Evolutionary conservation across 2,113 vertebrate genomes (phyloP).

Genomic region (Elgaria multicarinata): DNA sequence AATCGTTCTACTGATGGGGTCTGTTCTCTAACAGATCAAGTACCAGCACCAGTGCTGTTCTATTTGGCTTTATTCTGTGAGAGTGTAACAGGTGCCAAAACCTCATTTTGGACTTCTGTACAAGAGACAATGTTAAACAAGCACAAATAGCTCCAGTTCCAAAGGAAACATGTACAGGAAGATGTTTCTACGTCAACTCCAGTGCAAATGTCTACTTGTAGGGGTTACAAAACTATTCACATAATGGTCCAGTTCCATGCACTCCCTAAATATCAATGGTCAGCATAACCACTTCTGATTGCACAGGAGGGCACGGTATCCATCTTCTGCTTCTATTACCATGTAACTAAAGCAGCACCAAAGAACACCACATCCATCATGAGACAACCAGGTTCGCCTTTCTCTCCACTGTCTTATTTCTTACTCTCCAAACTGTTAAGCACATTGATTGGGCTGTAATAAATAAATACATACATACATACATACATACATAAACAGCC

Average conservation of each 20-base stretch:
- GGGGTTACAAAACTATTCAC: neutral
- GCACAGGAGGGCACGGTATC: neutral
- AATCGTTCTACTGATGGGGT: neutral
- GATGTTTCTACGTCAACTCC: neutral
- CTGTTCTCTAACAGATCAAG: neutral
- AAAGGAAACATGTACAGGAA: neutral
- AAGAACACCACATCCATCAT: neutral
- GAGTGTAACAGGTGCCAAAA: neutral
- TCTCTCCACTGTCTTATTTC: neutral
- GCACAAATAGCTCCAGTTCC: neutral
- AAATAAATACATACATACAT: neutral
- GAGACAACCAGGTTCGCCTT: neutral
- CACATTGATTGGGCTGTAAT: neutral
- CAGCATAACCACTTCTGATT: neutral
- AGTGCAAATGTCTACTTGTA: neutral
- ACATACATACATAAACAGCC: too few species aligned
- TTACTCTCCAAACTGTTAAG: neutral
- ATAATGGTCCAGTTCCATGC: neutral
- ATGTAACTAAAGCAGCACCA: neutral
- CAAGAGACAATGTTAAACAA: neutral
- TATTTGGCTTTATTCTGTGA: neutral
- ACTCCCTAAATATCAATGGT: neutral
- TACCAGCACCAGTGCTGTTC: neutral
- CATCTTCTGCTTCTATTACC: neutral
- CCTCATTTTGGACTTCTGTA: neutral